phyloP scores from a whole-genome alignment of 2,888 invertebrate species.

The Drosophila austrosaltans region DNA sequence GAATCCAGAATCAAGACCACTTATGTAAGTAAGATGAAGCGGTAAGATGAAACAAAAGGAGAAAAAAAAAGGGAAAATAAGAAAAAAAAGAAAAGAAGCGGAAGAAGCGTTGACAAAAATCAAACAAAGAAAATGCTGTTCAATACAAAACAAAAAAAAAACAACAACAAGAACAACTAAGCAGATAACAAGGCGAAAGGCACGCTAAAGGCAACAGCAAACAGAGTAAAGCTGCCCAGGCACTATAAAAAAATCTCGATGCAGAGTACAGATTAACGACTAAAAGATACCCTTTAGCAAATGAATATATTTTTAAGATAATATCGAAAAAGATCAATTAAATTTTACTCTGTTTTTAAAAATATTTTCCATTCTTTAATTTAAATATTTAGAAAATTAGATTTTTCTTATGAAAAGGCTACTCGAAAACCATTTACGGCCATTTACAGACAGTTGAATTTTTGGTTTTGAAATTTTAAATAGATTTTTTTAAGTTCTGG shows the following conservation, averaged over 20 bases:
- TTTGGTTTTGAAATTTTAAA: no score
- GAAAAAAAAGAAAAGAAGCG: neutral
- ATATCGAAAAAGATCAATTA: no score
- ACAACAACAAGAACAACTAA: constrained; percentile 31
- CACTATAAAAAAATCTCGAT: constrained; percentile 48
- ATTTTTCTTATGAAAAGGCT: no score
- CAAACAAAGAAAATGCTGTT: constrained; percentile 71
- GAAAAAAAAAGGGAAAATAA: neutral
- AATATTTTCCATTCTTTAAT: no score
- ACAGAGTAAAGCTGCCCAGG: constrained; percentile 53
- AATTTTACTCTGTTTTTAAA: no score
- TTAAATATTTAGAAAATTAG: no score
- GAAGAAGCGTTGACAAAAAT: constrained; percentile 72
- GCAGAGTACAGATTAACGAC: neutral
- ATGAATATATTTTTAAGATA: no score
- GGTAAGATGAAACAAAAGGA: constrained; percentile 19
- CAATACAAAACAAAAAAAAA: constrained; percentile 56
- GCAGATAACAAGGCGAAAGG: constrained; percentile 59
- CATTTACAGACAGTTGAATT: no score
- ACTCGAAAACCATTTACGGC: no score
- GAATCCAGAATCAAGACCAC: constrained; percentile 42
- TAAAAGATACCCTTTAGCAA: constrained; percentile 4
- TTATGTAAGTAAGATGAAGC: constrained; percentile 68
- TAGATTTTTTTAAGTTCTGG: no score
- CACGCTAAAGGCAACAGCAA: constrained; percentile 48